Percentiles rank a stretch among this genome's conserved stretches.
phyloP scores from a whole-genome alignment of 2,113 vertebrate genomes.

The Tachycineta bicolor region DNA sequence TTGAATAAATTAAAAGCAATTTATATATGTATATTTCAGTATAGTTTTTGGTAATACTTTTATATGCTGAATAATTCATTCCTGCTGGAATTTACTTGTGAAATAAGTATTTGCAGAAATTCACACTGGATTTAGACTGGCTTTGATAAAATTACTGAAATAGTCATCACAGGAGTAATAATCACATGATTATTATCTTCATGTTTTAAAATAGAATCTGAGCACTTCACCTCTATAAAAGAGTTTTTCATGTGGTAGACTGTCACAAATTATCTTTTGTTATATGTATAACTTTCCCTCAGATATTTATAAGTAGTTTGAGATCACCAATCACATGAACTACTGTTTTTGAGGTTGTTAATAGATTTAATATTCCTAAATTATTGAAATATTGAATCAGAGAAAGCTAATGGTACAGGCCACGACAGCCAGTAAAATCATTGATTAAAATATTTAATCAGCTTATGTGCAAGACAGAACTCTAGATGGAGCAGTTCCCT shows the following conservation, averaged over 20 bases:
- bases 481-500: constrained; percentile 80
- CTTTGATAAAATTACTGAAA: neutral
- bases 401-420: neutral
- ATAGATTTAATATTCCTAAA: neutral
- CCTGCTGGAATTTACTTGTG: neutral
- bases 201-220: neutral
- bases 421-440: neutral
- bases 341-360: neutral
- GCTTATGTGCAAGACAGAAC: constrained; percentile 49
- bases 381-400: neutral
- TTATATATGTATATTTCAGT: neutral
- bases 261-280: neutral
- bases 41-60: neutral
- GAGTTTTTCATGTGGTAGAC: neutral
- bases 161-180: neutral
- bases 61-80: neutral
- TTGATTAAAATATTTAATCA: constrained; percentile 38
- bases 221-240: neutral
- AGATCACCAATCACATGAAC: neutral
- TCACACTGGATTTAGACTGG: neutral
- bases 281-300: neutral
- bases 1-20: neutral
- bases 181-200: neutral
- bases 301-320: neutral
- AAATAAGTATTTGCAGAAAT: neutral